Evolutionary conservation across 2,888 invertebrate species (phyloP).

Genomic region (Podabrus alpinus): DNA sequence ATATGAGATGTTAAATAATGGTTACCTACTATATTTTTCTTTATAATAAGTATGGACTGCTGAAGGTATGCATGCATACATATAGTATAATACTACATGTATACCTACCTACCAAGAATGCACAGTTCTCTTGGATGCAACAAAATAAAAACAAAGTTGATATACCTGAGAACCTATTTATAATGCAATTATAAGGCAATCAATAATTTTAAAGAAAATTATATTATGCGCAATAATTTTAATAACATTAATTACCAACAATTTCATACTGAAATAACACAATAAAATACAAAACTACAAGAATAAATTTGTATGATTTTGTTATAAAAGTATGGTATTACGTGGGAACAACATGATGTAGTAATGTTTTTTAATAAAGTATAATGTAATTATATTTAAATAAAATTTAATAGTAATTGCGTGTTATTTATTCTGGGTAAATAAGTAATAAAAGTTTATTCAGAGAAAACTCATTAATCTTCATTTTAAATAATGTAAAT

Average conservation of each 20-base stretch:
- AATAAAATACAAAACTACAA: conserved; percentile 24
- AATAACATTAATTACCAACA: conserved; percentile 29
- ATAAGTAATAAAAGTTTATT: conserved; percentile 26
- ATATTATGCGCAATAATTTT: conserved; percentile 21
- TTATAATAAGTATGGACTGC: neutral
- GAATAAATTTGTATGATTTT: conserved; percentile 21
- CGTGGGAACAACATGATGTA: conserved; percentile 20
- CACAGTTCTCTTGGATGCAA: neutral
- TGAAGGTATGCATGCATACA: neutral
- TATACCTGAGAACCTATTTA: conserved; percentile 3
- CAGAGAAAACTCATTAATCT: conserved; percentile 26
- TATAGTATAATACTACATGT: neutral
- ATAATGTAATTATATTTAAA: conserved; percentile 24
- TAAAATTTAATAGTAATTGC: conserved; percentile 28
- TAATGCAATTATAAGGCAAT: conserved; percentile 12
- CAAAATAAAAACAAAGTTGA: neutral
- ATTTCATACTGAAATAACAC: conserved; percentile 21
- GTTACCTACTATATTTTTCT: neutral
- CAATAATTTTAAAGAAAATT: conserved; percentile 26
- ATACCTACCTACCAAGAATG: neutral
- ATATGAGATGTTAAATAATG: neutral
- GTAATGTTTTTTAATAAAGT: conserved; percentile 23
- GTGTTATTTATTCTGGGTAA: conserved; percentile 26
- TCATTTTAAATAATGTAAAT: conserved; percentile 23
- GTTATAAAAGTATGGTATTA: conserved; percentile 22